Base-by-base conservation (phyloP, 1,140 invertebrate genomes). In the Delia radicum region DNA sequence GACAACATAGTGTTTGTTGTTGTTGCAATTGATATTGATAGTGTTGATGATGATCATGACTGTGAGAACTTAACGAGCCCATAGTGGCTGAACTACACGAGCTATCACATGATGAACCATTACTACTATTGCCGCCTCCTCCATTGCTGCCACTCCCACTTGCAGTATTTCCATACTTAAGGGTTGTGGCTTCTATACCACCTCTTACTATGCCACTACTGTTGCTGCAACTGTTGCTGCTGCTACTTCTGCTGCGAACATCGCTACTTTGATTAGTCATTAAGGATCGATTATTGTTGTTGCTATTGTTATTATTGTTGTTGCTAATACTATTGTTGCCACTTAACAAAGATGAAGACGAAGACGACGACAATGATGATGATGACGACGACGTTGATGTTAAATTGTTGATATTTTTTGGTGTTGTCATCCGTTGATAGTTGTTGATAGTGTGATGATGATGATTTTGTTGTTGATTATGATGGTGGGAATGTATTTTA, bases 1-100 rank as follows among this genome's bases (percentile, higher is more conserved):
- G 89, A 79, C 88, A 87, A 77, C 89, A 88, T 75, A 90, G 88
- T 72, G 87, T 83, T 81, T 89, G 80, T 74, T 85, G 83, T 42
- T 85, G 83, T 65, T 85, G 83, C 78, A 81, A 77, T 76, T 85
- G 81, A 72, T 83, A 82, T 82, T 85, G 84, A 79, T 85, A 81
- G 77, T 86, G 84, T 77, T 85, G 82, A 76, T 84, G 81, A 24
- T 83, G 80, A 77, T 82, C 83, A 73, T 83, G 81, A 77, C 83
- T 85, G 74, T 83, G 82, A n/a, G 65, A 69, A 69, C 65, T 69
- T 6, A 69, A 3, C 1, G 65, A 69, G 10, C 62, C n/a, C n/a
- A n/a, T n/a, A 63, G 24, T 21, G 65, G 29, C 29, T n/a, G 21
- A 21, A 67, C 81, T 84, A 63, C 83, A 80, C 21, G 21, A 27